Conservation (phyloP, 2,888 invertebrate genomes). For the Seira musarum region DNA sequence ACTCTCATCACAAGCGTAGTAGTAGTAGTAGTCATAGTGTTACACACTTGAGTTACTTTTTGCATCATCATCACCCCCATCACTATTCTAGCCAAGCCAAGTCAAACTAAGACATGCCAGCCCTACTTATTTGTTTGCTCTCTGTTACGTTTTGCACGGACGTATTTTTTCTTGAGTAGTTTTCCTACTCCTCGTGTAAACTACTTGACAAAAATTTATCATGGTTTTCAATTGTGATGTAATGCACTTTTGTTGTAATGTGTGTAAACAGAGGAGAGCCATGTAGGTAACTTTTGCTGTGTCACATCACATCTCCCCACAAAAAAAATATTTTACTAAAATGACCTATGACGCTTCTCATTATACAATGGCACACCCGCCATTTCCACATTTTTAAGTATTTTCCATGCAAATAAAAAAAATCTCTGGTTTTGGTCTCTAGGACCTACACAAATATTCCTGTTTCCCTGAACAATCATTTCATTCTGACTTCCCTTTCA, state of each 20-base stretch:
- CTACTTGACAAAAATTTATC: background rate
- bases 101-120: too few relatives aligned
- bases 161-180: background rate
- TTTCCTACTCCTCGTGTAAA: background rate
- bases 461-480: slow-evolving; percentile 44
- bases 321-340: background rate
- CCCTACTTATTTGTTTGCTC: background rate
- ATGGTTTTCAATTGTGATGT: background rate
- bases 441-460: slow-evolving; percentile 29
- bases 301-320: background rate
- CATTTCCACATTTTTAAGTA: background rate
- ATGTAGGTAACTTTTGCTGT: background rate
- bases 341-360: background rate
- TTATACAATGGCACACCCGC: slow-evolving; percentile 16
- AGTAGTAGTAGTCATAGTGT: background rate
- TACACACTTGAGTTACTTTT: background rate
- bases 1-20: background rate
- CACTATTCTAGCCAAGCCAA: background rate
- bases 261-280: background rate
- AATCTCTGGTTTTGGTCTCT: background rate
- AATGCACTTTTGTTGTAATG: background rate
- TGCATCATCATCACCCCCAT: slow-evolving; percentile 19
- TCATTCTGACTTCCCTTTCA: slow-evolving; percentile 18
- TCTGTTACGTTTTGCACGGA: background rate
- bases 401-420: background rate